Conservation (phyloP, 2,888 invertebrate species). For the Zaprionus obscuricornis region DNA sequence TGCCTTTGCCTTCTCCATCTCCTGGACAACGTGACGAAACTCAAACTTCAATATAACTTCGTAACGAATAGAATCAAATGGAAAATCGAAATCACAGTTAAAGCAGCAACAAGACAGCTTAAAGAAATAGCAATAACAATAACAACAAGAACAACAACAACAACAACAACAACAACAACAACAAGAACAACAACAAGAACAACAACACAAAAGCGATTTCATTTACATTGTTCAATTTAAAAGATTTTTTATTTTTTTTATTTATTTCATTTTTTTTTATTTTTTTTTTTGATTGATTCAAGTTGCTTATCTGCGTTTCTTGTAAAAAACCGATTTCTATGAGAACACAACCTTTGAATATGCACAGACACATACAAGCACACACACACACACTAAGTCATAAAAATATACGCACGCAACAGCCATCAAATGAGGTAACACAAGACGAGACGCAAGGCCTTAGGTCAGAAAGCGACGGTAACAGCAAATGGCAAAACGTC, state of each 20-base stretch:
- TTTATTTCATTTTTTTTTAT: too few species aligned
- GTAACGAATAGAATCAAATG: constrained; percentile 2
- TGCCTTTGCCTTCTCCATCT: too few species aligned
- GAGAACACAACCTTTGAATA: constrained; percentile 26
- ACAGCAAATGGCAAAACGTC: too few species aligned
- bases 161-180: not conserved
- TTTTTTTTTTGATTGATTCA: constrained; percentile 71
- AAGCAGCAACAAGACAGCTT: not conserved
- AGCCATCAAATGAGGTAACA: constrained; percentile 49
- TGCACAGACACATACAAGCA: not conserved
- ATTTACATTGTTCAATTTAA: constrained; percentile 67
- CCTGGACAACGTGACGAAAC: constrained; percentile 43
- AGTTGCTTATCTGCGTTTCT: constrained; percentile 60
- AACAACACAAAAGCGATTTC: constrained; percentile 47
- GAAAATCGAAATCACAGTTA: constrained; percentile 25
- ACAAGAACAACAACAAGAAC: not conserved
- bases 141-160: not conserved
- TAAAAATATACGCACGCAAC: too few species aligned
- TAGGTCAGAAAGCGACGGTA: not conserved
- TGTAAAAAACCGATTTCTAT: constrained; percentile 53
- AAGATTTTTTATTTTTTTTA: constrained; percentile 67
- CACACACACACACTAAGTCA: constrained; percentile 1
- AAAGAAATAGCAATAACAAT: not conserved
- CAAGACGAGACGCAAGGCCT: constrained; percentile 34
- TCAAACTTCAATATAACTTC: constrained; percentile 16